Evolutionary conservation across 2,113 vertebrate genomes (phyloP).

Genomic region (Hippocampus comes): DNA sequence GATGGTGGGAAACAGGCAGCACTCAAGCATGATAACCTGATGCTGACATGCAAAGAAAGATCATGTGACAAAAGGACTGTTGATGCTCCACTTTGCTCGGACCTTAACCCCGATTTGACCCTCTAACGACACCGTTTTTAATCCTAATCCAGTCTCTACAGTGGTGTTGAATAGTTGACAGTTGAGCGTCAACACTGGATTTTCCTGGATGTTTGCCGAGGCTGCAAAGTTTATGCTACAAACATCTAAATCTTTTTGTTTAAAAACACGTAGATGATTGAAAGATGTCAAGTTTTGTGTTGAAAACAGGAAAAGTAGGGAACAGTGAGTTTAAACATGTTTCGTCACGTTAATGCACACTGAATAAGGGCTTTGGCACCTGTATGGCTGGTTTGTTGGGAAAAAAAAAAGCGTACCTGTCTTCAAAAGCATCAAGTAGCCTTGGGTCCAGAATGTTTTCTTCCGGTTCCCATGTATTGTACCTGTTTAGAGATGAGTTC

Average conservation of each 20-base stretch:
- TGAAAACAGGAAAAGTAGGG: conserved; percentile 5
- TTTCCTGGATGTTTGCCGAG: background rate
- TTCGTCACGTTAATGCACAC: background rate
- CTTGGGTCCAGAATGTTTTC: conserved; percentile 75
- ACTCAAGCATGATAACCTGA: conserved; percentile 24
- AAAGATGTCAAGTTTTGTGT: background rate
- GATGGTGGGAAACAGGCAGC: conserved; percentile 20
- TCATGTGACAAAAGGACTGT: conserved; percentile 38
- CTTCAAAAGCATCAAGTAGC: conserved; percentile 71
- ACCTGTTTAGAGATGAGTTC: conserved; percentile 48
- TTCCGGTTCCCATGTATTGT: conserved; percentile 76
- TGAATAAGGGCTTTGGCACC: background rate
- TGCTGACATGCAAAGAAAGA: conserved; percentile 19
- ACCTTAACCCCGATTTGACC: conserved; percentile 22
- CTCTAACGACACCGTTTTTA: conserved; percentile 7
- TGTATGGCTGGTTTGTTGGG: background rate
- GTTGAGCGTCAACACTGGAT: conserved; percentile 3
- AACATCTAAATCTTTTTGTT: background rate
- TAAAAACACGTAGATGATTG: background rate
- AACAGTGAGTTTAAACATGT: background rate
- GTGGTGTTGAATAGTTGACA: background rate
- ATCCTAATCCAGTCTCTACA: conserved; percentile 18
- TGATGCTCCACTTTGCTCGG: conserved; percentile 14
- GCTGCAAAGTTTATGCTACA: background rate
- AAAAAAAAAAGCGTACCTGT: conserved; percentile 50